A percentile compares a stretch with the other conserved stretches of the same genome.
Evolutionary conservation across 1,140 invertebrate genomes (phyloP).

Genomic region (Drosophila pectinifera): DNA sequence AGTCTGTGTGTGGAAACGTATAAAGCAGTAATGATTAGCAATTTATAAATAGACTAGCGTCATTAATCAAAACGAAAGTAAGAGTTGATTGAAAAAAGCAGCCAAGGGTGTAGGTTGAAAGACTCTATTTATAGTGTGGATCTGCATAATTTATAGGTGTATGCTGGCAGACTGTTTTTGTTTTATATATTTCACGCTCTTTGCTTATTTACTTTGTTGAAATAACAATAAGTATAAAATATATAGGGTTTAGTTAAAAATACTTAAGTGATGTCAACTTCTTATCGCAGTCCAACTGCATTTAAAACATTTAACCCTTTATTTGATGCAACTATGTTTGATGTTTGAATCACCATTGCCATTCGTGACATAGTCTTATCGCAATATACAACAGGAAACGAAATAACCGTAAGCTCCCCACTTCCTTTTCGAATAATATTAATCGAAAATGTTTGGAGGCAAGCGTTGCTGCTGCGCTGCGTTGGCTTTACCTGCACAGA

Average conservation of each 20-base stretch:
- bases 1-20: constrained; percentile 1
- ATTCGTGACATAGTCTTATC: constrained; percentile 40
- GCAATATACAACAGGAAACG: constrained; percentile 31
- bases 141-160: neutral
- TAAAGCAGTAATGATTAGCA: constrained; percentile 10
- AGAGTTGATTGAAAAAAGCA: constrained; percentile 6
- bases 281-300: constrained; percentile 7
- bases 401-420: constrained; percentile 11
- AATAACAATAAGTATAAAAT: too few relatives aligned
- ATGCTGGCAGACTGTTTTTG: neutral
- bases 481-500: constrained; percentile 12
- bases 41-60: constrained; percentile 41
- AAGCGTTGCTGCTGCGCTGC: constrained; percentile 37
- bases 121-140: neutral
- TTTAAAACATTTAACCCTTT: neutral
- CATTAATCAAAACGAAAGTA: constrained; percentile 41
- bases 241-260: neutral
- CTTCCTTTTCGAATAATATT: constrained; percentile 24
- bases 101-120: constrained; percentile 2
- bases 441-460: constrained; percentile 30
- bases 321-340: constrained; percentile 14
- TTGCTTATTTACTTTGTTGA: neutral
- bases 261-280: neutral
- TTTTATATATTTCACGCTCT: neutral
- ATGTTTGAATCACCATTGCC: constrained; percentile 30